Evolutionary conservation across 2,888 invertebrate species (phyloP).

Genomic region (Acrobasis suavella): DNA sequence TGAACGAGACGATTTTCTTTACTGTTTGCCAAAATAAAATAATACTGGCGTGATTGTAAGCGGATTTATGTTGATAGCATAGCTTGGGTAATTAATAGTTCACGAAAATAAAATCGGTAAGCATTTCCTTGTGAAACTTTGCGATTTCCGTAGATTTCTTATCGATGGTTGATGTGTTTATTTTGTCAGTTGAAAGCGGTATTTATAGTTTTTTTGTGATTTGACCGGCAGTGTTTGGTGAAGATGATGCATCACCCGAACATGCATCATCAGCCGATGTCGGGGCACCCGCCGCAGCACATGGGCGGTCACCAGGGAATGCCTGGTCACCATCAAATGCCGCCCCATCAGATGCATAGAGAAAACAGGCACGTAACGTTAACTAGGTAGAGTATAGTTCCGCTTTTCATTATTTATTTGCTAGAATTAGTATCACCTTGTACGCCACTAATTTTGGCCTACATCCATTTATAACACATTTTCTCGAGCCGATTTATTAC

Average conservation of each 20-base stretch:
- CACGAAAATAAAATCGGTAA: slow-evolving; percentile 61
- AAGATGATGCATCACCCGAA: slow-evolving; percentile 83
- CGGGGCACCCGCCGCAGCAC: slow-evolving; percentile 78
- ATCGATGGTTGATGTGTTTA: slow-evolving; percentile 62
- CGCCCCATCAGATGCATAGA: slow-evolving; percentile 85
- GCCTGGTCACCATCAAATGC: slow-evolving; percentile 84
- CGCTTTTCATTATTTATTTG: slow-evolving; percentile 64
- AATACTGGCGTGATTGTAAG: slow-evolving; percentile 61
- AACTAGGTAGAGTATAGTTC: slow-evolving; percentile 71
- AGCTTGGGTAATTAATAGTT: slow-evolving; percentile 53
- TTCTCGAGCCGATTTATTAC: too few relatives aligned
- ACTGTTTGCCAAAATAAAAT: slow-evolving; percentile 87
- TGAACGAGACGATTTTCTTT: slow-evolving; percentile 89
- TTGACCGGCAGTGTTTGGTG: slow-evolving; percentile 55
- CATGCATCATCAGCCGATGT: slow-evolving; percentile 81
- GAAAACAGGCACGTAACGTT: slow-evolving; percentile 83
- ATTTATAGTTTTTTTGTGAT: slow-evolving; percentile 66
- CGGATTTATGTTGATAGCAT: slow-evolving; percentile 68
- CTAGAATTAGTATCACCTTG: slow-evolving; percentile 30
- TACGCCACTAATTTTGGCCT: neutral
- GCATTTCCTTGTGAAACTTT: slow-evolving; percentile 57
- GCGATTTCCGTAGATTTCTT: slow-evolving; percentile 40
- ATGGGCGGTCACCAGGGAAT: slow-evolving; percentile 71
- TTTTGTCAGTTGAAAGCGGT: slow-evolving; percentile 48
- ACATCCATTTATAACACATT: neutral